Evolutionary conservation across 2,113 vertebrate genomes (phyloP).

Genomic region (Notothenia rossii): DNA sequence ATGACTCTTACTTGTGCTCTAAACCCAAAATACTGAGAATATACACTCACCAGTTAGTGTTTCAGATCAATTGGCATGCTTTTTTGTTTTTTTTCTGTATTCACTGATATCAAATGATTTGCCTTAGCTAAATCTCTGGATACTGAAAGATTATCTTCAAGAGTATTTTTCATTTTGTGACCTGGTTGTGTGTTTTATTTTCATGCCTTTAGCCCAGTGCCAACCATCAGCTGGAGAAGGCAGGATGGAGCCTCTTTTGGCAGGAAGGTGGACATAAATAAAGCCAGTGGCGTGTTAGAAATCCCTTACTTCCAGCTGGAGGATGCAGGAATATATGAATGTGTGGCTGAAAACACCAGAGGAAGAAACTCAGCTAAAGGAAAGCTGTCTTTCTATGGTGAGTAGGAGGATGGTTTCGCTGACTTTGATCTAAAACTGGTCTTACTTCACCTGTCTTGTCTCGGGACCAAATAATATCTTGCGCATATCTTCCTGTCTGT

Average conservation of each 20-base stretch:
- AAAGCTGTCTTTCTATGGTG: conserved; percentile 94
- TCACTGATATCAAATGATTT: not conserved
- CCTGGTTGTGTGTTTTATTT: conserved; percentile 11
- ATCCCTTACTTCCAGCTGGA: conserved; percentile 96
- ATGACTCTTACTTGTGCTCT: conserved; percentile 20
- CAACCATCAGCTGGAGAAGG: conserved; percentile 91
- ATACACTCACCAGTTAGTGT: not conserved
- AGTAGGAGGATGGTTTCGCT: conserved; percentile 58
- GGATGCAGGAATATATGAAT: conserved; percentile 91
- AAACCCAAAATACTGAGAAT: conserved; percentile 1
- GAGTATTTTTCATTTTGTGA: conserved; percentile 33
- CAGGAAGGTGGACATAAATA: conserved; percentile 90
- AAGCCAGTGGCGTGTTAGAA: conserved; percentile 90
- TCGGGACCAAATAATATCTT: conserved; percentile 11
- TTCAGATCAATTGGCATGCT: not conserved
- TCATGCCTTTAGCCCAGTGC: conserved; percentile 86
- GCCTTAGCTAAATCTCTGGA: not conserved
- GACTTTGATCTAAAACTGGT: conserved; percentile 56
- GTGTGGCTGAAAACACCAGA: conserved; percentile 91
- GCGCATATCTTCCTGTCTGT: not conserved
- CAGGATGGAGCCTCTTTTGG: conserved; percentile 88
- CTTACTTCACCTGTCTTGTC: conserved; percentile 18
- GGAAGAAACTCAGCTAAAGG: conserved; percentile 91
- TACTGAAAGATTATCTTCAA: not conserved
- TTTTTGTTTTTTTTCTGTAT: conserved; percentile 8